Percentiles rank a stretch among this genome's conserved stretches.
Evolutionary conservation across 2,113 vertebrate species (phyloP).

Genomic region (Parus major): DNA sequence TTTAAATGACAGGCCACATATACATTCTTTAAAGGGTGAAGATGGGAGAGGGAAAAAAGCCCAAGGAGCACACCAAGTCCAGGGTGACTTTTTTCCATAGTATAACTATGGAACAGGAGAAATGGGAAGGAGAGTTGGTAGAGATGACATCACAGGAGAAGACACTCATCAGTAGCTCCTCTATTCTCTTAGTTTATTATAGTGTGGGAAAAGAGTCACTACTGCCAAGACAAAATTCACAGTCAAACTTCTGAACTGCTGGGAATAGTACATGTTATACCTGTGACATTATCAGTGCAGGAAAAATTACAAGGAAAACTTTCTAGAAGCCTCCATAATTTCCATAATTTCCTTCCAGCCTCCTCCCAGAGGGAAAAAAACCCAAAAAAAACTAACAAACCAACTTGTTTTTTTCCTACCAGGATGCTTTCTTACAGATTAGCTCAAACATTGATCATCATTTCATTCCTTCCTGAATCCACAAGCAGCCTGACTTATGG

Average conservation of each 20-base stretch:
- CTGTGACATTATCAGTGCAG: background rate
- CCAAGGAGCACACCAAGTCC: background rate
- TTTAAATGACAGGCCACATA: background rate
- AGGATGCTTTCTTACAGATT: background rate
- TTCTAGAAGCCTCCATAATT: background rate
- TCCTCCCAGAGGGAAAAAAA: background rate
- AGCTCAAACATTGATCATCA: background rate
- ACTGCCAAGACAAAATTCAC: background rate
- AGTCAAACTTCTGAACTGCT: background rate
- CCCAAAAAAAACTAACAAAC: no score
- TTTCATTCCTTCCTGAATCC: background rate
- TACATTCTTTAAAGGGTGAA: background rate
- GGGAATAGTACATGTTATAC: background rate
- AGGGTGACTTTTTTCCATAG: background rate
- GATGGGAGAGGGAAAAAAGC: background rate
- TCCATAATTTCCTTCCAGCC: background rate
- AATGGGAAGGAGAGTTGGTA: background rate
- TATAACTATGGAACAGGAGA: background rate
- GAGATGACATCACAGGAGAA: background rate
- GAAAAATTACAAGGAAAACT: background rate
- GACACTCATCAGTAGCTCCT: background rate
- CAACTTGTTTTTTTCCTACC: background rate
- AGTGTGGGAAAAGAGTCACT: fast-evolving
- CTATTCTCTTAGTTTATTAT: background rate
- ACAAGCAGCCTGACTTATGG: background rate